Evolutionary conservation across 2,888 invertebrate genomes (phyloP).

Genomic region (Eubasilissa splendida): DNA sequence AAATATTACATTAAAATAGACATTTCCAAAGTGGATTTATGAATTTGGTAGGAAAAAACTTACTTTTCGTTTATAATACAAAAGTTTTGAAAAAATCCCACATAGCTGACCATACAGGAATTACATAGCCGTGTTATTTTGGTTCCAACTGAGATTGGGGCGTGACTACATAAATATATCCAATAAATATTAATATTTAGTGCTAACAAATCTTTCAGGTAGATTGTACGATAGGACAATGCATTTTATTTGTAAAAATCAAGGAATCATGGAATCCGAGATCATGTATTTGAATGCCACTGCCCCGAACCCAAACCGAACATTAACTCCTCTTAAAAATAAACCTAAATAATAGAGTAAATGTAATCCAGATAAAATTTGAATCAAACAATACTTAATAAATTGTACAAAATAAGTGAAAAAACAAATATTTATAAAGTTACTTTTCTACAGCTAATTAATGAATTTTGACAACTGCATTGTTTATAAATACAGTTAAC

Average conservation of each 20-base stretch:
- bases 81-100: background rate
- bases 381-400: background rate
- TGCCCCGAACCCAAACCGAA: slow-evolving; percentile 14
- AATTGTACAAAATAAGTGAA: background rate
- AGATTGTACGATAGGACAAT: background rate
- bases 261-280: background rate
- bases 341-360: slow-evolving; percentile 29
- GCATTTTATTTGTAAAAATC: slow-evolving; percentile 6
- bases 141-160: background rate
- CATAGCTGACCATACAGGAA: slow-evolving; percentile 19
- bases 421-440: too few relatives aligned
- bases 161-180: too few relatives aligned
- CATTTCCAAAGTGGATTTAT: too few relatives aligned
- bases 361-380: background rate
- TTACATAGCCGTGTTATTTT: slow-evolving; percentile 15
- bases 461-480: too few relatives aligned
- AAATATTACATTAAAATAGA: too few relatives aligned
- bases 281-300: too few relatives aligned
- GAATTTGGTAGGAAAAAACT: too few relatives aligned
- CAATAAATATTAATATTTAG: slow-evolving; percentile 5
- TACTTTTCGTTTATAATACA: too few relatives aligned
- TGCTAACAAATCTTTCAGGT: background rate
- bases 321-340: slow-evolving; percentile 24
- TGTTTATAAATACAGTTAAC: too few relatives aligned
- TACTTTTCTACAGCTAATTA: too few relatives aligned